Evolutionary conservation across 2,888 invertebrate genomes (phyloP).

Genomic region (Hermodice carunculata): DNA sequence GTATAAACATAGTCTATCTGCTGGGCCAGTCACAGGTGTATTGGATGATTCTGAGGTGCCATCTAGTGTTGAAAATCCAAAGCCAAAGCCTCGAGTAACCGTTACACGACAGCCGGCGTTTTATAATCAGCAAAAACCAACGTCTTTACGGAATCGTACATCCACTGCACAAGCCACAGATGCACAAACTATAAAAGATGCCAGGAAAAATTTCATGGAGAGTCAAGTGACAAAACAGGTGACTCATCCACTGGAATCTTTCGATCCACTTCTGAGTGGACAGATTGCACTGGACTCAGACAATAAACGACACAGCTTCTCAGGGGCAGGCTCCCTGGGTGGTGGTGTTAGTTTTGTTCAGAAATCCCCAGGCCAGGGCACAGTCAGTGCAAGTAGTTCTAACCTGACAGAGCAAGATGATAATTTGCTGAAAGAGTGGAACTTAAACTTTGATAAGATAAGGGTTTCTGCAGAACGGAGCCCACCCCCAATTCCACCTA

Average conservation of each 20-base stretch:
- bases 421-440: constrained; percentile 42
- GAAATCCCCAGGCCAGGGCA: neutral
- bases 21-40: too few species aligned
- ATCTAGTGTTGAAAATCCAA: too few species aligned
- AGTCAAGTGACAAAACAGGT: constrained; percentile 14
- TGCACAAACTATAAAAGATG: constrained; percentile 31
- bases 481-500: neutral
- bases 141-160: neutral
- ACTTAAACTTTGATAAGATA: constrained; percentile 33
- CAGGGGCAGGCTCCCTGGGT: constrained; percentile 4
- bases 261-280: constrained; percentile 42
- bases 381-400: neutral
- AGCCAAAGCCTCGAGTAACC: constrained; percentile 13
- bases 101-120: constrained; percentile 21
- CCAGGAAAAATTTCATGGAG: constrained; percentile 36
- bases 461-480: neutral
- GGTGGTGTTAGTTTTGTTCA: neutral
- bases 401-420: constrained; percentile 23
- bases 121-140: constrained; percentile 17
- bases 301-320: neutral
- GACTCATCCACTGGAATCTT: constrained; percentile 27
- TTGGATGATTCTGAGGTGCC: too few species aligned
- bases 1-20: too few species aligned
- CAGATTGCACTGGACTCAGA: constrained; percentile 35
- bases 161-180: constrained; percentile 27